phyloP scores from a whole-genome alignment of 2,113 vertebrate species.

The Dipodomys spectabilis region DNA sequence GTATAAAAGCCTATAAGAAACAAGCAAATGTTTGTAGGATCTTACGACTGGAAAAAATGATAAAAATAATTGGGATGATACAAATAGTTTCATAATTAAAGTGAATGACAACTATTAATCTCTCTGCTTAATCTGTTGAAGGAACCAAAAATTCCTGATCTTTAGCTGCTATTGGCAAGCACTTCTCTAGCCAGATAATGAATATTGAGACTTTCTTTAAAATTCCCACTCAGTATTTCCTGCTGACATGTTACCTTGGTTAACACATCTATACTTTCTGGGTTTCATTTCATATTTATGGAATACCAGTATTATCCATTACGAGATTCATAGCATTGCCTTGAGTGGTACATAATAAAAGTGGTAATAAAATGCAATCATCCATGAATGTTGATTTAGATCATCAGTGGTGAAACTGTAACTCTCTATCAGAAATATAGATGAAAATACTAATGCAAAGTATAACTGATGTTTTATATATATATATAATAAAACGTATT shows the following conservation, averaged over 20 bases:
- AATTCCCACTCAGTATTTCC: not conserved
- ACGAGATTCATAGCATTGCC: not conserved
- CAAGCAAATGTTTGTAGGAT: not conserved
- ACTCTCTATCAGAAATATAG: not conserved
- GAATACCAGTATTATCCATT: constrained; percentile 36
- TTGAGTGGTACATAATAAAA: constrained; percentile 39
- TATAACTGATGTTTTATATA: not conserved
- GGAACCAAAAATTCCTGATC: not conserved
- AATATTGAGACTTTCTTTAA: not conserved
- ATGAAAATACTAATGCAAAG: not conserved
- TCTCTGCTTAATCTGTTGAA: not conserved
- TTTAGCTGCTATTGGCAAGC: not conserved
- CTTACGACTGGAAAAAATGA: not conserved
- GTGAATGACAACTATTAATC: not conserved
- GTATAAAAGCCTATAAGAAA: not conserved
- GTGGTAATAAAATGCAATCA: constrained; percentile 28
- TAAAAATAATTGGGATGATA: not conserved
- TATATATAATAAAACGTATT: not conserved
- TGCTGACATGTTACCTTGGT: not conserved
- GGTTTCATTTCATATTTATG: constrained; percentile 34
- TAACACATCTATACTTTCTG: not conserved
- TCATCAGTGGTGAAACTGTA: not conserved
- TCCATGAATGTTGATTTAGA: constrained; percentile 46
- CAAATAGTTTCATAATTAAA: not conserved
- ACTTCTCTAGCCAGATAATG: not conserved